Conservation (phyloP, 2,888 invertebrate genomes). For the Pseudoips prasinana region DNA sequence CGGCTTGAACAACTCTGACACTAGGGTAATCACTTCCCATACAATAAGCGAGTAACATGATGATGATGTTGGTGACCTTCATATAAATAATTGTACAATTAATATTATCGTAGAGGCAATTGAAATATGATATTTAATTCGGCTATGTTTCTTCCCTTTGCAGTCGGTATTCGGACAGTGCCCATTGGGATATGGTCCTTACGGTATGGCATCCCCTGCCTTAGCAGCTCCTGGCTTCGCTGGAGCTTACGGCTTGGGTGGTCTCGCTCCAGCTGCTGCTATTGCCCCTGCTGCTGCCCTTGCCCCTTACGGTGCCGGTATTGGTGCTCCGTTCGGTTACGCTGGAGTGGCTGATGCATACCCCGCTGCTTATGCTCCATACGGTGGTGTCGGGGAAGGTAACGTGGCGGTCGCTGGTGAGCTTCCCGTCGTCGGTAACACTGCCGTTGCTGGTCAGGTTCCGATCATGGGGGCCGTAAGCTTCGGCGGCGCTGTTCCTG, state of each 20-base stretch:
- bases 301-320: not conserved
- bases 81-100: too few species aligned
- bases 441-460: constrained; percentile 34
- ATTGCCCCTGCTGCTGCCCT: too few species aligned
- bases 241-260: constrained; percentile 3
- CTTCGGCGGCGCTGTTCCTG: constrained; percentile 28
- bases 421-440: constrained; percentile 34
- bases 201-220: too few species aligned
- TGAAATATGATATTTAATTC: too few species aligned
- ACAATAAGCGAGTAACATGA: too few species aligned
- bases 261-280: not conserved
- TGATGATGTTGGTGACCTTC: too few species aligned
- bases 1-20: too few species aligned
- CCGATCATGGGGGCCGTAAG: constrained; percentile 39
- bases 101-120: too few species aligned
- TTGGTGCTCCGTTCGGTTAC: not conserved
- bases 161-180: not conserved
- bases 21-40: too few species aligned
- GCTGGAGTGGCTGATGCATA: constrained; percentile 1
- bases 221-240: not conserved
- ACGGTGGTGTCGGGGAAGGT: constrained; percentile 25
- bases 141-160: too few species aligned
- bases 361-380: constrained; percentile 3
- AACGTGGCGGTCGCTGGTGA: constrained; percentile 25
- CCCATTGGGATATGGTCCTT: not conserved